These are phyloP conservation scores for Steatocranus sp. DNA, from an alignment of 2,797 vertebrate species.

Conservation along the genomic window DNA sequence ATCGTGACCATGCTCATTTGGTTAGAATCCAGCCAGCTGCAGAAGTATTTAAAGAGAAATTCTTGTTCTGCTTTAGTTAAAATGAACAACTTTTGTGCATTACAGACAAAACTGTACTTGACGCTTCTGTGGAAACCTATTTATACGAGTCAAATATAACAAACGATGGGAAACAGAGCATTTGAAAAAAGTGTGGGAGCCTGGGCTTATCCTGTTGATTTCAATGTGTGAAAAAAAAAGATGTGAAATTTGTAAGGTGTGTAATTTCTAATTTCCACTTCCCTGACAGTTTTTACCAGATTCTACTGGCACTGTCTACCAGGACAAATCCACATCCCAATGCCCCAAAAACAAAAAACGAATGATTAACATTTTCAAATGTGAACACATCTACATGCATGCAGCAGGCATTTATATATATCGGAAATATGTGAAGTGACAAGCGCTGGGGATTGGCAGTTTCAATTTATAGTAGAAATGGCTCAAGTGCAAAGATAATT, in stretches of 20 bases:
- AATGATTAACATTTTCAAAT: not conserved
- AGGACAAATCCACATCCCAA: not conserved
- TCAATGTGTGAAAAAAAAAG: slow-evolving; percentile 13
- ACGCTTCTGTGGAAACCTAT: not conserved
- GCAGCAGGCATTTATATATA: not conserved
- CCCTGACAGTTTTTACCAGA: not conserved
- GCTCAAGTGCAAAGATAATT: slow-evolving; percentile 29
- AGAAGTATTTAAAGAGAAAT: not conserved
- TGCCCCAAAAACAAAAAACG: not conserved
- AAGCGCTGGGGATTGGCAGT: not conserved
- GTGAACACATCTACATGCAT: not conserved
- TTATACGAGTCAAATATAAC: not conserved
- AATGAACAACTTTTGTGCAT: not conserved
- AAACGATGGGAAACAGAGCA: not conserved
- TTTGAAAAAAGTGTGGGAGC: not conserved
- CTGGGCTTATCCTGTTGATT: slow-evolving; percentile 14
- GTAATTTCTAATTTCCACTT: slow-evolving; percentile 34
- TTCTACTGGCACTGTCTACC: not conserved
- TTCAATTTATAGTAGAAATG: not conserved
- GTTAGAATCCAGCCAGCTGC: not conserved
- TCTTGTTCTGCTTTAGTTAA: not conserved
- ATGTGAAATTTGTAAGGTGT: slow-evolving; percentile 20
- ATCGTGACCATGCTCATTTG: not conserved
- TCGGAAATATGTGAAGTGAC: not conserved
- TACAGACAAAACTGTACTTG: not conserved